Evolutionary conservation across 2,113 vertebrate species (phyloP), one percentile per base, ranked within the genome.

Genomic region (Azemiops feae): DNA sequence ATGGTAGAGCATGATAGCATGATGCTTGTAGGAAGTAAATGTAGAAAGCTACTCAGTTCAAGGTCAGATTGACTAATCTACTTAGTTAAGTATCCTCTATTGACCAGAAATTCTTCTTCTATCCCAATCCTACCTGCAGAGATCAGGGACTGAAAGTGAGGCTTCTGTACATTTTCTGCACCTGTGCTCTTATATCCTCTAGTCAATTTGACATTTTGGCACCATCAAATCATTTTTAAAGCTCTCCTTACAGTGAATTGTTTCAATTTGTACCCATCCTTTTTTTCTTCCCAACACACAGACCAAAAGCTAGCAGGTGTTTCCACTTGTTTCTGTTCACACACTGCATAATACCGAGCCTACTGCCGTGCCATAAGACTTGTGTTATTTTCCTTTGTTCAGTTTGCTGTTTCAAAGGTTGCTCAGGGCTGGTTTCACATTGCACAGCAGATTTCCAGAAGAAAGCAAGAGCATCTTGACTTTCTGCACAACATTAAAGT

Each of bases 341-440:
- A 58, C 52, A 64, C 52, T 0, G 0, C 20, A 39, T 4, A 89
- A 92, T 87, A 2, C 0, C 1, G 55, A 52, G 88, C 69, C 27
- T 5, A 6, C 23, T 30, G 92, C 45, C 23, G 16, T 2, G 1
- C 20, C 89, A 52, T 53, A 92, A 60, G n/a, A 88, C 47, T 50
- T 2, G 2, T 0, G 9, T 0, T 50, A 2, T 0, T 60, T 30
- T 30, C 1, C 23, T 90, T 52, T 14, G 1, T 22, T 91, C 43
- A 93, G 58, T 87, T 92, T 93, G 47, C 91, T 89, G 57, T 81
- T 25, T 55, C 74, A 53, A 30, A 74, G 0, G 3, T 3, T 89
- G 89, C 94, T 94, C 64, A 93, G 92, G 81, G 86, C 58, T 93
- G 85, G 30, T 55, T 95, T 55, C 91, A 57, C 47, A 86, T 18